These are phyloP conservation scores for Neodiprion pinetum DNA, from an alignment of 1,140 invertebrate genomes.

Conservation along the genomic window DNA sequence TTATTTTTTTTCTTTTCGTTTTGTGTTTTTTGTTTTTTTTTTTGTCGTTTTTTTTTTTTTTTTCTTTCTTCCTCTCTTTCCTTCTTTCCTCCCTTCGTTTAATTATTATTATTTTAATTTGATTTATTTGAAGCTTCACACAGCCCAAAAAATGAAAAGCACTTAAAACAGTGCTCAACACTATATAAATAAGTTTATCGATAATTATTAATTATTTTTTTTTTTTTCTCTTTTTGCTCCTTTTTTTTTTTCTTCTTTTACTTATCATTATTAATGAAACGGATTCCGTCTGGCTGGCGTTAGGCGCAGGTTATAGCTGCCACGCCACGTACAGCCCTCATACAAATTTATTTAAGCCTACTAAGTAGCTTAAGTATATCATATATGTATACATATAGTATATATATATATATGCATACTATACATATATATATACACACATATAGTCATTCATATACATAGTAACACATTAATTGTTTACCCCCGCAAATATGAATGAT, in stretches of 20 bases:
- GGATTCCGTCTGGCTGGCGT: conserved; percentile 44
- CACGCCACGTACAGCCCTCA: conserved; percentile 35
- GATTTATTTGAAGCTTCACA: conserved; percentile 51
- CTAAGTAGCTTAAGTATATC: conserved; percentile 36
- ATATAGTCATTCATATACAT: conserved; percentile 38
- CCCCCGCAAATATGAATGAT: conserved; percentile 23
- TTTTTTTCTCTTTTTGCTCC: too few species aligned
- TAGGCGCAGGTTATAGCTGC: conserved; percentile 35
- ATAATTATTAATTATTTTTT: background rate
- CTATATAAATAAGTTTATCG: conserved; percentile 30
- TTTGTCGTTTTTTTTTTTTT: conserved; percentile 20
- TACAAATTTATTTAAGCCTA: conserved; percentile 39
- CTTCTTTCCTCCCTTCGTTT: conserved; percentile 26
- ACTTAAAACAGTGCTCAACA: conserved; percentile 61
- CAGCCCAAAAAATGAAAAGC: conserved; percentile 58
- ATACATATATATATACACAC: too few species aligned
- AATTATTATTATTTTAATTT: conserved; percentile 22
- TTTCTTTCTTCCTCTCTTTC: conserved; percentile 23
- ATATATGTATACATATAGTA: too few species aligned
- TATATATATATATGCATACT: too few species aligned
- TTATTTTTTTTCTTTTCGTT: conserved; percentile 22
- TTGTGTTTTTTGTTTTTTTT: conserved; percentile 22
- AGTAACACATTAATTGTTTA: conserved; percentile 27
- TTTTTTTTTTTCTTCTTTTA: too few species aligned
- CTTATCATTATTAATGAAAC: conserved; percentile 31